Base-by-base conservation (phyloP, 2,113 vertebrate species). In the Cottus gobio region DNA sequence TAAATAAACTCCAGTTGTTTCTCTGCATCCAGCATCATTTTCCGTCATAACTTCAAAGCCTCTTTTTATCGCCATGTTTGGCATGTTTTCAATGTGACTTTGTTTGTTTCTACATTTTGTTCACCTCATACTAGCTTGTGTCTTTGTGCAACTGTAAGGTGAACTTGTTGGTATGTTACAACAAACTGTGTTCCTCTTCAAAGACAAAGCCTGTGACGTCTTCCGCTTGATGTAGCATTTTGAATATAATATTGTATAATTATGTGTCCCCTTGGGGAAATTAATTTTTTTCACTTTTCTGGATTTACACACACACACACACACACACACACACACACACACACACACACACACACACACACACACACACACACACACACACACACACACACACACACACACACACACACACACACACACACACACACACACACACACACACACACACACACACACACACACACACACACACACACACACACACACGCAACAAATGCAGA, bases 41-140 rank as follows among this genome's bases (percentile, higher is more conserved):
- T 2, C 18, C 36, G 69, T 74, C 44, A 66, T 26, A 79, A 56
- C 57, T 75, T 54, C n/a, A 71, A 84, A 81, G 75, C 12, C 39
- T 66, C 39, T 75, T 75, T 67, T 11, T 54, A 69, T 66, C 24
- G 81, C 56, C 71, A 77, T 75, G 31, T 83, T 39, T 82, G 69
- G 57, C 61, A 65, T 74, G n/a, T 81, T 77, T 84, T 79, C 81
- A 79, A 39, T 80, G 68, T 87, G 85, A 87, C 87, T 91, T 90
- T 90, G 78, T 87, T 79, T n/a, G n/a, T n/a, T n/a, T 75, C 65
- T 67, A 64, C 37, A 64, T 72, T 84, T 26, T 66, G 24, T 67
- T 81, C 71, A 80, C 80, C 83, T 86, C 65, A 30, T 37, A 48
- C 52, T 34, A 70, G 22, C 63, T 34, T 75, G 61, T 73, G 77